Percentiles rank a stretch among this genome's conserved stretches.
phyloP scores from a whole-genome alignment of 2,113 vertebrate species.

The Illadopsis cleaveri region DNA sequence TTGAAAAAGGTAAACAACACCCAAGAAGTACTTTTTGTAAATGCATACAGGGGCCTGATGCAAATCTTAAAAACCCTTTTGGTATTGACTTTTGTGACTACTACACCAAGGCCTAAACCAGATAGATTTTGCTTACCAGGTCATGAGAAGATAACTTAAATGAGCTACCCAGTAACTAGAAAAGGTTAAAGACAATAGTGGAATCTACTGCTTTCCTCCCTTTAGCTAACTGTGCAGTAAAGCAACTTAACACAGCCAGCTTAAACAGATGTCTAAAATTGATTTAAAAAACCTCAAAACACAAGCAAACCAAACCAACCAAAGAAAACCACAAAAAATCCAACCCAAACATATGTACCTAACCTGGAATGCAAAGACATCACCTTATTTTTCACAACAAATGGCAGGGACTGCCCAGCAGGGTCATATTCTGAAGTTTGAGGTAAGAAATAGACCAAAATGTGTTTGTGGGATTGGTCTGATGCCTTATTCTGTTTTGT shows the following conservation, averaged over 20 bases:
- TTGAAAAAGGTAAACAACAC: not conserved
- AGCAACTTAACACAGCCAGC: not conserved
- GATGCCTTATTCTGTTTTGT: not conserved
- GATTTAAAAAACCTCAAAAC: not conserved
- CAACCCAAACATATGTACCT: not conserved
- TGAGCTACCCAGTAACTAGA: not conserved
- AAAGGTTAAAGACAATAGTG: not conserved
- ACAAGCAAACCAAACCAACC: not conserved
- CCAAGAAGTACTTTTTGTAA: not conserved
- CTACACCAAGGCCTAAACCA: not conserved
- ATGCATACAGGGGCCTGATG: not conserved
- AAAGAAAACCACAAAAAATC: not conserved
- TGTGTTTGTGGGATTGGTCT: not conserved
- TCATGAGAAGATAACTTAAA: not conserved
- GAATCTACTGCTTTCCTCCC: not conserved
- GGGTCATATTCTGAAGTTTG: accelerated
- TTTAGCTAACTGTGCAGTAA: not conserved
- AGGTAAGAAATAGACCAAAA: not conserved
- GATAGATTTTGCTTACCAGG: not conserved
- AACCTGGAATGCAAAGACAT: not conserved
- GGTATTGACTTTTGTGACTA: not conserved
- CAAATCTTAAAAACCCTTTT: not conserved
- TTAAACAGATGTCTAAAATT: not conserved
- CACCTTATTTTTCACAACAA: not conserved
- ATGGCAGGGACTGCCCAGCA: not conserved